These are phyloP conservation scores for Emys orbicularis DNA, from an alignment of 2,797 vertebrate genomes.

Conservation along the genomic window DNA sequence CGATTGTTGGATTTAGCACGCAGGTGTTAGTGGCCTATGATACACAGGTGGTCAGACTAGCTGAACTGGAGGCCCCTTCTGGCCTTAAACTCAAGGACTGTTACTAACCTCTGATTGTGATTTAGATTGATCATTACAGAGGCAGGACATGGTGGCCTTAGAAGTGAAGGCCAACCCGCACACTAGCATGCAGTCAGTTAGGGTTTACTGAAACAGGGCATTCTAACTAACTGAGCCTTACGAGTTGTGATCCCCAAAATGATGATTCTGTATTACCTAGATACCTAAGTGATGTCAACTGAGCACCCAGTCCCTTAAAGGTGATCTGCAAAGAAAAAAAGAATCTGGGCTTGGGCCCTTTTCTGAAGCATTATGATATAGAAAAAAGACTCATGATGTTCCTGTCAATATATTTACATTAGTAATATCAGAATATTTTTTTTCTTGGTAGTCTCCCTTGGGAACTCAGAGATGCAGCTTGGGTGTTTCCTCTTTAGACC, in stretches of 20 bases:
- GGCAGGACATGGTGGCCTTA: neutral
- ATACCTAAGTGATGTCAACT: neutral
- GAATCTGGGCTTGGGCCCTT: neutral
- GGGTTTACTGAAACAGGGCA: slow-evolving; percentile 13
- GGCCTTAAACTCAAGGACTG: too few relatives aligned
- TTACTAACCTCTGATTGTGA: too few relatives aligned
- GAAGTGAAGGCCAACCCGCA: neutral
- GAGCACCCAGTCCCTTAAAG: slow-evolving; percentile 19
- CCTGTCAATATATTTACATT: neutral
- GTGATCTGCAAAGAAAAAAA: slow-evolving; percentile 35
- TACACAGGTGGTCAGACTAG: neutral
- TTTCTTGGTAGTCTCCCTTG: neutral
- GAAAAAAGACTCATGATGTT: neutral
- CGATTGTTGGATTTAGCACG: neutral
- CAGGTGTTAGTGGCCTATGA: neutral
- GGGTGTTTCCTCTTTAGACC: neutral
- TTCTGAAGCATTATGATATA: slow-evolving; percentile 4
- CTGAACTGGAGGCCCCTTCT: neutral
- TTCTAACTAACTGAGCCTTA: slow-evolving; percentile 4
- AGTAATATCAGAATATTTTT: neutral
- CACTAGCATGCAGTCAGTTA: neutral
- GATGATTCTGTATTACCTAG: neutral
- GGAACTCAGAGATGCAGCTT: neutral
- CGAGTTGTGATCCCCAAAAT: slow-evolving; percentile 26
- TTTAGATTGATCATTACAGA: neutral